Base-by-base conservation (phyloP, 2,113 vertebrate species). In the Parus major region DNA sequence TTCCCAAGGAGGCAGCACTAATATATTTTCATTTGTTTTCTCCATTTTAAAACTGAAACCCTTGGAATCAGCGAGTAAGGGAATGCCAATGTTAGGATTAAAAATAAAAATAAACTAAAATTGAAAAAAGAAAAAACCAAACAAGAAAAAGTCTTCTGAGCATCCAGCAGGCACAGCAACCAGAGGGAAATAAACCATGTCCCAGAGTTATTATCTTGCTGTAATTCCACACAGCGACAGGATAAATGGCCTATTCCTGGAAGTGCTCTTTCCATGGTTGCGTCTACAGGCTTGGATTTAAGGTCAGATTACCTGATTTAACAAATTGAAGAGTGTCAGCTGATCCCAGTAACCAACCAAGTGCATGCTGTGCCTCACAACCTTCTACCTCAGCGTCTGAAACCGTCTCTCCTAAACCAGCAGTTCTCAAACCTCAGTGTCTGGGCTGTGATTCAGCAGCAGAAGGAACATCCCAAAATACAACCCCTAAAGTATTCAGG, bases 181-280 rank as follows among this genome's bases (percentile, higher is more conserved):
- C 35, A 83, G 53, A n/a, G 24, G 31, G 42, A 78, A 84, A 84
- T 77, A 91, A 92, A 49, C 18, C 36, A 41, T 2, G 4, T 65
- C 46, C n/a, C 59, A 44, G 73, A 46, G 31, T 89, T 83, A 44
- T 65, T 73, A 78, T 66, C 50, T 81, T 50, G 63, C 71, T 92
- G 71, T 76, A 94, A 72, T 65, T 91, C 72, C 0, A 0, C 83
- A 56, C 44, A 92, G 71, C 18, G 46, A 61, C 31, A 68, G 65
- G 33, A 71, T 71, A 85, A 92, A 79, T 47, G 76, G 39, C 72
- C 29, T 66, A 4, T 78, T 94, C 68, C 77, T 94, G 81, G 93
- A 92, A 95, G 17, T 73, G 61, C 39, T 78, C 42, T 89, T 86
- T 85, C 61, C 15, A 1, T 47, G 47, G 46, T 46, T 91, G 72